These are phyloP conservation scores for Felis chaus DNA, from an alignment of 2,113 vertebrate genomes.

Conservation along the genomic window DNA sequence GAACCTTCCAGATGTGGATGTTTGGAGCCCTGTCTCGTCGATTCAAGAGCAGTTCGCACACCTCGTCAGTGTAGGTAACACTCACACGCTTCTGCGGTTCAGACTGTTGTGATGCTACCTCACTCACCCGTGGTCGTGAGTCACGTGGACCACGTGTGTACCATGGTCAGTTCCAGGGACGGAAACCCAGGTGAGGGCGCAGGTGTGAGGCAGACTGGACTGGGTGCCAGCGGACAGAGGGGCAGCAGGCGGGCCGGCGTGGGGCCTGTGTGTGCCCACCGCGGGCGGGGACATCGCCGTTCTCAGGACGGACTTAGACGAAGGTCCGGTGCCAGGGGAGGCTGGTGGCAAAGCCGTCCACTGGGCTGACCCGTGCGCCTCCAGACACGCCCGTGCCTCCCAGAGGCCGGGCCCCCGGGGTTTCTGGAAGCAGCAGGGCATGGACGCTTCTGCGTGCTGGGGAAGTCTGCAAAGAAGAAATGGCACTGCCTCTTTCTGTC, in stretches of 20 bases:
- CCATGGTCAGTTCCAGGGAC: neutral
- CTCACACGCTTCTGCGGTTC: neutral
- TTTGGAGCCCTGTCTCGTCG: neutral
- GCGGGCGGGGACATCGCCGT: fast-evolving
- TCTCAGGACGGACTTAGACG: neutral
- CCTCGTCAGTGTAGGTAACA: neutral
- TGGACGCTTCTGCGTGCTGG: neutral
- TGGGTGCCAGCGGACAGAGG: fast-evolving
- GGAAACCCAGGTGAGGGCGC: neutral
- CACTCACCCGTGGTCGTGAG: too few species aligned
- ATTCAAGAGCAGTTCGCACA: fast-evolving
- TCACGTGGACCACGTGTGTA: too few species aligned
- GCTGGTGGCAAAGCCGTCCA: neutral
- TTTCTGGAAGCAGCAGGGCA: neutral
- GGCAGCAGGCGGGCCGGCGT: neutral
- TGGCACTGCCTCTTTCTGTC: fast-evolving
- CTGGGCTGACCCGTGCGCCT: fast-evolving
- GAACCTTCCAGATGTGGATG: neutral
- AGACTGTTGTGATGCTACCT: neutral
- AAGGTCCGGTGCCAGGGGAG: neutral
- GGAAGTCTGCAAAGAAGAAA: neutral
- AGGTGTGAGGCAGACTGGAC: neutral
- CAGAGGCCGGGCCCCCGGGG: neutral
- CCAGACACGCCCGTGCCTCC: neutral
- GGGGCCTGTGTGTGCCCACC: fast-evolving